A percentile compares a stretch with the other conserved stretches of the same genome.
phyloP scores from a whole-genome alignment of 2,888 invertebrate species.

The Rhyacophila evoluta region DNA sequence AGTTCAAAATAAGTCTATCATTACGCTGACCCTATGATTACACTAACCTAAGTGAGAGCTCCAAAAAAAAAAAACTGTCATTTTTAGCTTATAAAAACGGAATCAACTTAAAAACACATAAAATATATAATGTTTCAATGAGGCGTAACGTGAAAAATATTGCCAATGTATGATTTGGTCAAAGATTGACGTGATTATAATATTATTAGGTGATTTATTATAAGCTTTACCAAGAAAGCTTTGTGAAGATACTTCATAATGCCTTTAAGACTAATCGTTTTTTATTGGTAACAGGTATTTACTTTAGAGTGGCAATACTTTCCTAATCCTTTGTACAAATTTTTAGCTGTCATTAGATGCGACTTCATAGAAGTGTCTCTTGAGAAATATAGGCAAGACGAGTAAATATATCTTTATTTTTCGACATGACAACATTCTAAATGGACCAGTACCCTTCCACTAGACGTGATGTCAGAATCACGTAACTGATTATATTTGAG shows the following conservation, averaged over 20 bases:
- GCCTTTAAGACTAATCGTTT: background rate
- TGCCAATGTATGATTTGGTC: conserved; percentile 14
- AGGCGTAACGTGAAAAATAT: background rate
- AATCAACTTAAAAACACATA: background rate
- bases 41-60: background rate
- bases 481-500: conserved; percentile 36
- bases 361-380: background rate
- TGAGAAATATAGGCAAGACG: background rate
- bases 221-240: background rate
- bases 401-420: background rate
- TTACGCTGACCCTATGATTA: background rate
- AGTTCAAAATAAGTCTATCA: background rate
- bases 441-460: conserved; percentile 46
- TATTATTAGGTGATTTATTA: background rate
- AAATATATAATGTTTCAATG: background rate
- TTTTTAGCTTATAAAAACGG: conserved; percentile 24
- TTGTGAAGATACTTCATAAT: background rate
- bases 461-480: conserved; percentile 32
- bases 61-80: background rate
- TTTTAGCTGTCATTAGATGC: background rate
- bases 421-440: conserved; percentile 39
- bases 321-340: background rate
- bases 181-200: background rate
- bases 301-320: background rate
- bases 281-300: background rate